Evolutionary conservation across 2,113 vertebrate genomes (phyloP).

Genomic region (Piprites chloris): DNA sequence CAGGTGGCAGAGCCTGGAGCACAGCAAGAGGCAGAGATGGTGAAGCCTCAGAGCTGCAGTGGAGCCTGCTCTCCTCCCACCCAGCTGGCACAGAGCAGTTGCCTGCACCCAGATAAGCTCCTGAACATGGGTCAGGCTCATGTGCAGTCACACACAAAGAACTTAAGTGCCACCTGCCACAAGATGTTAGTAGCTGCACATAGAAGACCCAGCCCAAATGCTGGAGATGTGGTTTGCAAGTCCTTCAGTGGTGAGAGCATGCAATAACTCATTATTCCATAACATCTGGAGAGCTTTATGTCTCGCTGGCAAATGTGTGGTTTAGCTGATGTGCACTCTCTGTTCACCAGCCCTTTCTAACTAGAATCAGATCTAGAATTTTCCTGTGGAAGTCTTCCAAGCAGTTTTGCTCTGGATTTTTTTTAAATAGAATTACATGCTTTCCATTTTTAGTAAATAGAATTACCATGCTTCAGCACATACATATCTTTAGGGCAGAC

Average conservation of each 20-base stretch:
- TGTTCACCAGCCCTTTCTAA: background rate
- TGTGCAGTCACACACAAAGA: background rate
- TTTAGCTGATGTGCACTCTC: background rate
- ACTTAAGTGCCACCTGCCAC: rapidly evolving
- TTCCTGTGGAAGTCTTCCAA: background rate
- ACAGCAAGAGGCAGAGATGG: background rate
- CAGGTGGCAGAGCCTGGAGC: background rate
- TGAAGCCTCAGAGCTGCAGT: background rate
- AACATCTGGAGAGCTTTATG: background rate
- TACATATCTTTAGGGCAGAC: background rate
- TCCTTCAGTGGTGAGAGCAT: background rate
- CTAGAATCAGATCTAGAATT: background rate
- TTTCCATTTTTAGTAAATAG: background rate
- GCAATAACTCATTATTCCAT: background rate
- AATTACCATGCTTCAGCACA: background rate
- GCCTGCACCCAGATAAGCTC: rapidly evolving
- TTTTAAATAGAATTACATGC: background rate
- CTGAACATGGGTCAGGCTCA: rapidly evolving
- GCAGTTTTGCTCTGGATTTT: background rate
- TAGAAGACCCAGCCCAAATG: background rate
- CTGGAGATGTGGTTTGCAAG: background rate
- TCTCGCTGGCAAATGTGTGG: background rate
- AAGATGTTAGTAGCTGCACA: background rate
- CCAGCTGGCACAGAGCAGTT: background rate
- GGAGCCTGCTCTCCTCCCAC: background rate